Evolutionary conservation across 2,797 vertebrate species (phyloP).

Genomic region (Tragopan temminckii): DNA sequence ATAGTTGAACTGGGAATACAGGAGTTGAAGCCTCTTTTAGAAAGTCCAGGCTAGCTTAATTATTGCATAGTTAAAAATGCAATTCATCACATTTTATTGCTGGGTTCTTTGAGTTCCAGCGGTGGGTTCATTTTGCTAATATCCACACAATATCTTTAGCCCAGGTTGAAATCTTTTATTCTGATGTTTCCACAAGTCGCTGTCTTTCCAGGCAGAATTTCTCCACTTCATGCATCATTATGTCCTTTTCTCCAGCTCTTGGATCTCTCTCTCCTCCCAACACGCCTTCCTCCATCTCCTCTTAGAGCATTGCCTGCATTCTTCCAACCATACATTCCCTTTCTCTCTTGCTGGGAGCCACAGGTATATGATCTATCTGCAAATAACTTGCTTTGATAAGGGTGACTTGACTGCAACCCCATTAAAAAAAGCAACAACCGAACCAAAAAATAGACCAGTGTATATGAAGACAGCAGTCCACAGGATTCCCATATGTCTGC

Average conservation of each 20-base stretch:
- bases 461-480: neutral
- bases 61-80: neutral
- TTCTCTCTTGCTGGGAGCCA: neutral
- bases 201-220: neutral
- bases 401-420: neutral
- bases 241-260: neutral
- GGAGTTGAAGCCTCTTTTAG: neutral
- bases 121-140: neutral
- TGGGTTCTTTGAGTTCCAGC: accelerated
- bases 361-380: neutral
- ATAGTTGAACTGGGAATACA: neutral
- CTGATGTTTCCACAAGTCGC: neutral
- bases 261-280: neutral
- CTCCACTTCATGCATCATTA: neutral
- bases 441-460: neutral
- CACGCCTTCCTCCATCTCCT: neutral
- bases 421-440: neutral
- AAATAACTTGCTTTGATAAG: neutral
- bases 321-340: neutral
- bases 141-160: neutral
- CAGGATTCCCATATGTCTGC: neutral
- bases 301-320: neutral
- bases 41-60: neutral
- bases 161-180: neutral
- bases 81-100: neutral